Evolutionary conservation across 2,797 vertebrate genomes (phyloP), one percentile per base, ranked within the genome.

Genomic region (Falco novaeseelandiae): DNA sequence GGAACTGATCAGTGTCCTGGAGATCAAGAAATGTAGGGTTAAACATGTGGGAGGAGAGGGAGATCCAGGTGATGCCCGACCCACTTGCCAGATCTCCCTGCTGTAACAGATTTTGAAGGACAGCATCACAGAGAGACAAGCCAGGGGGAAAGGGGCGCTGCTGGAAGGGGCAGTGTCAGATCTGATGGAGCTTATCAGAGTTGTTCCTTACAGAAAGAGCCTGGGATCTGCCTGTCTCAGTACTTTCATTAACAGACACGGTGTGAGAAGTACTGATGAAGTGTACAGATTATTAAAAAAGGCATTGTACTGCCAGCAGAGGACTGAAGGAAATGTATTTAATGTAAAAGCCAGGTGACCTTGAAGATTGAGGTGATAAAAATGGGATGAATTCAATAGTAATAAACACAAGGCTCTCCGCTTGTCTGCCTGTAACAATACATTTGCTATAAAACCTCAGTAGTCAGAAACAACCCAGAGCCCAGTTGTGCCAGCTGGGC

Each of bases 351-450:
- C 19, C 23, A 38, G 81, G 55, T 91, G 67, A 83, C 90, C 87
- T 93, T 93, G 81, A 78, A 92, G 89, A 92, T 49, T 72, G 34
- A 36, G 89, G 57, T 67, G 67, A 90, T 91, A 93, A 87, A 83
- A 94, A 63, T 8, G 18, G 65, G 51, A 80, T 85, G 4, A 89
- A 87, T 94, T 93, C 86, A 93, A 12, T 6, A 90, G 42, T 22
- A 90, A 90, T 59, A 92, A 86, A 70, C 44, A 76, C 54, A 87
- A 88, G 30, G 59, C 67, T 87, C 58, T 82, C 51, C 36, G 36
- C 66, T 90, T 70, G 14, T 49, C 83, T 90, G 54, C 70, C 70
- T 76, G 19, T 59, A 82, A 84, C 65, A 82, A 62, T 44, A 16
- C 14, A 48, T 62, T 82, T 76, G 42, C 86, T 66, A 3, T 87